A percentile compares a stretch with the other conserved stretches of the same genome.
Conservation (phyloP, 2,888 invertebrate genomes). For the Tuta absoluta region DNA sequence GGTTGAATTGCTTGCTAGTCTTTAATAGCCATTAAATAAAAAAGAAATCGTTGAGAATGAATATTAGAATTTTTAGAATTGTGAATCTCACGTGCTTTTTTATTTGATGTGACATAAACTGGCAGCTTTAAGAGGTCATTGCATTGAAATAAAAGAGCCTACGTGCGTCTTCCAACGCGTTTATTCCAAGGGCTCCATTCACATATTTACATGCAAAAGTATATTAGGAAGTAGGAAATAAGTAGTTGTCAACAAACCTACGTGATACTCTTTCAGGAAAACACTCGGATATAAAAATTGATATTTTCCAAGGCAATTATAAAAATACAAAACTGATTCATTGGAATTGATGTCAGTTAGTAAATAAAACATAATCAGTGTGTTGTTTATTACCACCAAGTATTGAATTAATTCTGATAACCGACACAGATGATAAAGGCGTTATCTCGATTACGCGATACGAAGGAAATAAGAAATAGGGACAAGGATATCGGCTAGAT, state of each 20-base stretch:
- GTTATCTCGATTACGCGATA: conserved; percentile 69
- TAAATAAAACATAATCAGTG: conserved; percentile 53
- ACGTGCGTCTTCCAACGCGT: neutral
- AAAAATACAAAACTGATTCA: conserved; percentile 31
- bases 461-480: conserved; percentile 76
- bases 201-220: neutral
- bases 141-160: neutral
- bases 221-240: conserved; percentile 16
- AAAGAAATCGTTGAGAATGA: too few relatives aligned
- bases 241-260: conserved; percentile 17
- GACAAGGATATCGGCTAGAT: conserved; percentile 71
- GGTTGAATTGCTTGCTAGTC: neutral
- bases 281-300: neutral
- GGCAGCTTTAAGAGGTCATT: neutral
- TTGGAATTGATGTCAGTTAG: conserved; percentile 53
- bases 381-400: conserved; percentile 53
- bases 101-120: too few relatives aligned
- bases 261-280: conserved; percentile 4
- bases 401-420: conserved; percentile 74
- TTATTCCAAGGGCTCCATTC: neutral
- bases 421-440: conserved; percentile 60
- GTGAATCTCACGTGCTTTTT: too few relatives aligned
- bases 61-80: too few relatives aligned
- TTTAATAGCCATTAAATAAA: too few relatives aligned
- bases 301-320: neutral